Conservation (phyloP, 2,797 vertebrate genomes). For the Pangasius mekongensis region DNA sequence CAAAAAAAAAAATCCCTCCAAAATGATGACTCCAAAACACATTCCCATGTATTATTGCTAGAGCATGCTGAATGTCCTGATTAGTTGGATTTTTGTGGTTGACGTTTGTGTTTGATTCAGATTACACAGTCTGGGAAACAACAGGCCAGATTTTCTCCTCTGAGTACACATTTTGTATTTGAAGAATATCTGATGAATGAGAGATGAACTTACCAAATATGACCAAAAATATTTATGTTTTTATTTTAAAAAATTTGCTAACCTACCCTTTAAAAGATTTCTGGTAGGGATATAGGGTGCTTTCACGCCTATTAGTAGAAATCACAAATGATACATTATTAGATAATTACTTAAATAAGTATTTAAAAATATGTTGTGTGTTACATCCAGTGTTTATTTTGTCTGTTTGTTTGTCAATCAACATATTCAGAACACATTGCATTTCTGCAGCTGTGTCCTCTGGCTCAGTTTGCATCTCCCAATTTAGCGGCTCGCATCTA, state of each 20-base stretch:
- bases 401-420: not conserved
- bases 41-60: not conserved
- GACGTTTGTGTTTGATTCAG: not conserved
- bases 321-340: not conserved
- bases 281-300: not conserved
- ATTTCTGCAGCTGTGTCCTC: not conserved
- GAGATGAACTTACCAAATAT: not conserved
- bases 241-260: not conserved
- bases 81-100: not conserved
- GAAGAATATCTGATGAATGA: too few relatives aligned
- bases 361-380: not conserved
- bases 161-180: not conserved
- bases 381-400: not conserved
- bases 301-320: not conserved
- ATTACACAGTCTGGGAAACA: not conserved
- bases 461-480: not conserved
- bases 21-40: not conserved
- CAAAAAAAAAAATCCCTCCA: not conserved
- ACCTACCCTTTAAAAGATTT: not conserved
- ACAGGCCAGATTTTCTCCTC: not conserved
- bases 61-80: not conserved
- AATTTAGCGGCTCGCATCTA: not conserved
- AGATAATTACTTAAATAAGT: not conserved
- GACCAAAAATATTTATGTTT: not conserved
- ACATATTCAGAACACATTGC: not conserved